phyloP scores from a whole-genome alignment of 1,140 invertebrate species.

The Episyrphus balteatus region DNA sequence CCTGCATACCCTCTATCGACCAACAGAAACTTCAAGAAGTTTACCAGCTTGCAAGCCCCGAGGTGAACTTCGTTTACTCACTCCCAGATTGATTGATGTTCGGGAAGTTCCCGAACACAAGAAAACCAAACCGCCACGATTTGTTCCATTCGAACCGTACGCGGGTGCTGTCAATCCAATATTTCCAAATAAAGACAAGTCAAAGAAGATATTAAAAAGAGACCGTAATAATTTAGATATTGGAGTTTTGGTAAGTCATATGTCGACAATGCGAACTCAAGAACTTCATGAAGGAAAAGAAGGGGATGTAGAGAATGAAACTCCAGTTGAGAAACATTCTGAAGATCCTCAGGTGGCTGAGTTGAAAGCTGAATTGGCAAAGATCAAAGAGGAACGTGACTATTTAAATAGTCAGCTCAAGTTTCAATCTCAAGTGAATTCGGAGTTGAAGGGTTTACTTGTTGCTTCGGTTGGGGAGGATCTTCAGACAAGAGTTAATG shows the following conservation, averaged over 20 bases:
- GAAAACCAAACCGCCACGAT: constrained; percentile 65
- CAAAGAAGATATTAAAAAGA: constrained; percentile 33
- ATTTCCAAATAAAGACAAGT: constrained; percentile 39
- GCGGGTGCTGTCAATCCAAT: constrained; percentile 74
- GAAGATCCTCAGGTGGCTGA: constrained; percentile 16
- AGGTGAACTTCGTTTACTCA: constrained; percentile 26
- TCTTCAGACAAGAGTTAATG: constrained; percentile 75
- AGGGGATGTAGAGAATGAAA: constrained; percentile 8
- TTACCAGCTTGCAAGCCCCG: constrained; percentile 25
- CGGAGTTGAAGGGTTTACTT: constrained; percentile 82
- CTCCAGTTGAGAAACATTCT: neutral
- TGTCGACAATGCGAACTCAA: constrained; percentile 49
- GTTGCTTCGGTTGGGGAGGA: constrained; percentile 92
- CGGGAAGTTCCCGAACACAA: constrained; percentile 21
- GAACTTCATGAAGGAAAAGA: constrained; percentile 36
- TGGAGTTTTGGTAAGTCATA: constrained; percentile 53
- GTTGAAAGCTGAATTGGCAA: constrained; percentile 19
- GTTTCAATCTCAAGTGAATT: constrained; percentile 73
- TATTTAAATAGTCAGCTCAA: constrained; percentile 59
- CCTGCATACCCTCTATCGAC: constrained; percentile 22
- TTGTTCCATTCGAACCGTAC: constrained; percentile 81
- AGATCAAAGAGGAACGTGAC: constrained; percentile 48
- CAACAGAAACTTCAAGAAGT: constrained; percentile 15
- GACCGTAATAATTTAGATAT: constrained; percentile 55
- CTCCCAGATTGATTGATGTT: constrained; percentile 16